These are phyloP conservation scores for Sinonovacula constricta DNA, from an alignment of 1,140 invertebrate genomes.

Conservation along the genomic window DNA sequence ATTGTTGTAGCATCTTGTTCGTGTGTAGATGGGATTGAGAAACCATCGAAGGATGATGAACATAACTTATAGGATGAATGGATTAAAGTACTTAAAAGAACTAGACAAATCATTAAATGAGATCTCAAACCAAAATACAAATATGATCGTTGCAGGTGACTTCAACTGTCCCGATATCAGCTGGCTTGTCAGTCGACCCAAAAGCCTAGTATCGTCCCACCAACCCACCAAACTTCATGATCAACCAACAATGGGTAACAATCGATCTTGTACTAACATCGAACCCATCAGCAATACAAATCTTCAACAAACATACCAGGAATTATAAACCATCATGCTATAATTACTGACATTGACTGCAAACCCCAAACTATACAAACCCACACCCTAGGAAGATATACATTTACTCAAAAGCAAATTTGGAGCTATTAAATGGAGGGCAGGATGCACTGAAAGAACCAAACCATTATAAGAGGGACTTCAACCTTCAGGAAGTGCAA, in stretches of 20 bases:
- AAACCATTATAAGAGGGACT: too few relatives aligned
- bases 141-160: not conserved
- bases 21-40: too few relatives aligned
- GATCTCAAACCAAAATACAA: not conserved
- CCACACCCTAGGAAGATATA: not conserved
- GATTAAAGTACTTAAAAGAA: not conserved
- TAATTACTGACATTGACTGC: constrained; percentile 29
- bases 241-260: constrained; percentile 22
- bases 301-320: constrained; percentile 18
- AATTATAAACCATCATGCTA: constrained; percentile 25
- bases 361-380: constrained; percentile 17
- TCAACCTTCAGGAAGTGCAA: too few relatives aligned
- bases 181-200: not conserved
- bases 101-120: not conserved
- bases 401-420: constrained; percentile 22
- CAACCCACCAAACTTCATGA: constrained; percentile 31
- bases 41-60: too few relatives aligned
- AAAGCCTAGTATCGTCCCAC: not conserved
- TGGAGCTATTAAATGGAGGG: too few relatives aligned
- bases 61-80: too few relatives aligned
- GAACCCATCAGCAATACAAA: constrained; percentile 46
- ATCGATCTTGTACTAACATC: constrained; percentile 42
- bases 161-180: constrained; percentile 14
- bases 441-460: too few relatives aligned
- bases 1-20: too few relatives aligned